A percentile compares a stretch with the other conserved stretches of the same genome.
Evolutionary conservation across 1,140 invertebrate species (phyloP).

Genomic region (Druon quercuslanigerum): DNA sequence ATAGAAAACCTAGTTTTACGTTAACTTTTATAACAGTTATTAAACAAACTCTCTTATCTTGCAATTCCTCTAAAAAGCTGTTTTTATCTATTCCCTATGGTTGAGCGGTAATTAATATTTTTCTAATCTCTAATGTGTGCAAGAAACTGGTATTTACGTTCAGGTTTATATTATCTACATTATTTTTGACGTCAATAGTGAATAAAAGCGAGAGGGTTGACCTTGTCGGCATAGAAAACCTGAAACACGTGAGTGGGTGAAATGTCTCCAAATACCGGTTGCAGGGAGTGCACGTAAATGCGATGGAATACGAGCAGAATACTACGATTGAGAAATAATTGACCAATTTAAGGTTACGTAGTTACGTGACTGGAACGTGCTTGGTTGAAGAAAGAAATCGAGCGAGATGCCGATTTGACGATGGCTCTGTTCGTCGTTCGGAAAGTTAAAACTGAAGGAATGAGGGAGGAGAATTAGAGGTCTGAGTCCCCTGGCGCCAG

Average conservation of each 20-base stretch:
- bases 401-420: neutral
- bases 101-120: no score
- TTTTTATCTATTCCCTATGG: no score
- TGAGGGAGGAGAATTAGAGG: neutral
- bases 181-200: constrained; percentile 4
- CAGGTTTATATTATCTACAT: neutral
- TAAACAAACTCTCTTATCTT: no score
- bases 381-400: constrained; percentile 39
- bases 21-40: no score
- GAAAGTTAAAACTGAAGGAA: neutral
- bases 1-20: no score
- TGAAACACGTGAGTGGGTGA: constrained; percentile 15
- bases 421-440: neutral
- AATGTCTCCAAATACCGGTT: constrained; percentile 7
- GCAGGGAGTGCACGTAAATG: constrained; percentile 15
- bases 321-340: constrained; percentile 53
- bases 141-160: neutral
- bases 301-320: neutral
- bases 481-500: neutral
- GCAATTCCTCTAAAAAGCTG: no score
- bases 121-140: neutral
- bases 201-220: constrained; percentile 16
- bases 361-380: constrained; percentile 57
- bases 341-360: constrained; percentile 60
- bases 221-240: constrained; percentile 1